These are phyloP conservation scores for human (Homo sapiens) DNA, from an alignment of 2,113 vertebrate genomes.

Conservation along the genomic window GRCh38 chr16:12518001-12518500, in stretches of 20 bases:
- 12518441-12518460: neutral
- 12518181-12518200: neutral
- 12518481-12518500: neutral
- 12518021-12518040: accelerated
- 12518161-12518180: neutral
- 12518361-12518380: accelerated
- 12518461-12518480: accelerated
- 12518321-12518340: neutral
- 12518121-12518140: neutral
- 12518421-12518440: neutral
- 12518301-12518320: accelerated
- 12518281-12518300: neutral
- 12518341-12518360: accelerated
- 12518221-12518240: neutral
- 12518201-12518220: neutral
- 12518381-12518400: accelerated
- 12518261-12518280: accelerated
- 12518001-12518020: neutral
- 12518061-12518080: neutral
- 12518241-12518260: accelerated
- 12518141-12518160: neutral
- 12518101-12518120: neutral
- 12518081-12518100: neutral
- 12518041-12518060: neutral
- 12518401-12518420: neutral